Base-by-base conservation (phyloP, 2,888 invertebrate species). In the Eudasyphora cyanicolor region DNA sequence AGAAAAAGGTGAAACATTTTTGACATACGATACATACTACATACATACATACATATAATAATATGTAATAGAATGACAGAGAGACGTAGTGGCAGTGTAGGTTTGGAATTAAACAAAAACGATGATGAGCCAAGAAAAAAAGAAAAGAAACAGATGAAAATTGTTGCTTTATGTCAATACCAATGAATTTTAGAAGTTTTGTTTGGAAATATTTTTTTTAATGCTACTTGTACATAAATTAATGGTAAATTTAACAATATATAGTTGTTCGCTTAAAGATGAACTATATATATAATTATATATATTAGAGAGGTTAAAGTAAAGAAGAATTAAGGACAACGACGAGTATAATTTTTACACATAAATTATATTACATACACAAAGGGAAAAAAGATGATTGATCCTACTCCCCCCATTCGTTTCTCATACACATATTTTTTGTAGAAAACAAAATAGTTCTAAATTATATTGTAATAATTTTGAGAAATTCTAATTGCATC, bases 231-330 rank as follows among this genome's bases (percentile, higher is more conserved):
- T 84, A 84, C 51, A 84, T 84, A 84, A 35, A 76, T 73, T 81
- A 35, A 80, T 79, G 71, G 54, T 51, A 67, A 81, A 71, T 54
- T 49, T 51, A 19, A 49, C 10, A 19, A 81, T 42, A n/a, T n/a
- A 84, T 81, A 84, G 82, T 86, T 85, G 82, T 82, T 85, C 64
- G 69, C 76, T 81, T 76, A 71, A 76, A 76, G 51, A 76, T 79
- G 70, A 82, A 71, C 79, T 82, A 82, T 80, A 80, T 21, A 79
- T 60, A 75, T 76, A 79, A 38, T 32, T 73, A 19, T 62, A 78
- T 78, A 79, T 71, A 77, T 60, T 69, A 69, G 32, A 76, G 45
- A 79, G 64, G 64, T 67, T 69, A 71, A 71, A 60, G 14, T 71
- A 81, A 60, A n/a, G 60, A 84, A 80, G 75, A n/a, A 81, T 80